Evolutionary conservation across 2,888 invertebrate genomes (phyloP), one percentile per base, ranked within the genome.

Genomic region (Tetanocera ferruginea): DNA sequence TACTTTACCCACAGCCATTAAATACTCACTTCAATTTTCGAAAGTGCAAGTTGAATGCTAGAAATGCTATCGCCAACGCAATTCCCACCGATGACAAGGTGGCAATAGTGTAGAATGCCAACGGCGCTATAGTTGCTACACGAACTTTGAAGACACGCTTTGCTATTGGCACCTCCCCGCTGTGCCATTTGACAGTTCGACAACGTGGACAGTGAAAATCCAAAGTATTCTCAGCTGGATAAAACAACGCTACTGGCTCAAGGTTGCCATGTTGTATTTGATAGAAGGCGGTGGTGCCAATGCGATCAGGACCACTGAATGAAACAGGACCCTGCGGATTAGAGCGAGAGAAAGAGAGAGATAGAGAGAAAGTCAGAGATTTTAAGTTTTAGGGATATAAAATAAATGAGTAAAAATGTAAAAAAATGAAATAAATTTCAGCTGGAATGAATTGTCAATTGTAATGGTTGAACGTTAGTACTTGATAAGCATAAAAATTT

Each of bases 221-320:
- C 83, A 95, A 89, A 55, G 90, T 90, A 86, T 92, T 90, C 83
- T 92, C 88, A 84, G 92, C 90, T 91, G 95, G 85, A 89, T 93
- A 91, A 87, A 93, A 94, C 1, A 97, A 91, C 0, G 96, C 97
- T 57, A 97, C 93, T 57, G 93, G 93, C 82, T 92, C 92, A 79
- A 94, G 92, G 78, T 91, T 90, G n/a, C 94, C 94, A 79, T 93
- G 94, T 92, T 97, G 97, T 85, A 96, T 94, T 91, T 97, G 97
- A 89, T 95, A 94, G 86, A 97, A 94, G 9, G 95, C 94, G 0
- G 96, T 95, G 82, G 96, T 94, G 55, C 97, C 96, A 80, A 97
- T 93, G 75, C 97, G 92, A 89, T 97, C 97, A 0, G 97, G 95
- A 4, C 97, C 97, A 83, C 94, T 94, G 88, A 97, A 97, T 1